Evolutionary conservation across 2,888 invertebrate genomes (phyloP), one percentile per base, ranked within the genome.

Genomic region (Epirrita christyi): DNA sequence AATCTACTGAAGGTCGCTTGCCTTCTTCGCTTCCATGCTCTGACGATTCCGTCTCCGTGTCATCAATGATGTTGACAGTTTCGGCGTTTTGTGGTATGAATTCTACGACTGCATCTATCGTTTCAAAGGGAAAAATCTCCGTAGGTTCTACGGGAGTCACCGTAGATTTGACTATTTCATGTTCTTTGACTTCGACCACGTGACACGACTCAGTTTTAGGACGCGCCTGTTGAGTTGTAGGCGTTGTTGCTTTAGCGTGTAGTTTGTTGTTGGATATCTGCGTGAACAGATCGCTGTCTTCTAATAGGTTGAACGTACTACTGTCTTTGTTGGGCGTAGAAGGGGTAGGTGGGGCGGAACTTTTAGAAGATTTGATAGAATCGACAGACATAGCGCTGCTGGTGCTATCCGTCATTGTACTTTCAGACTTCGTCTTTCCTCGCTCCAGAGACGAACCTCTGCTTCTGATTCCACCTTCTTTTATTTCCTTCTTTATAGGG

Each of bases 141-240:
- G 75, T 70, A 10, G 83, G 80, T 46, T 85, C 84, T n/a, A 74
- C 70, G 11, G 83, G 77, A 51, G 74, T 76, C 21, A 95, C 94
- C 57, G 93, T 93, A 11, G 94, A 93, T 75, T 95, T 94, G 0
- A 94, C 83, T 47, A 96, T 94, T 80, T 96, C 95, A 73, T 92
- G 94, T 72, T 94, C 95, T 63, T 93, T 94, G 0, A 96, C 93
- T 72, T 94, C 96, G 10, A 96, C 96, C 64, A 95, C 90, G 66
- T 93, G 94, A 49, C 93, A 93, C 6, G 91, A 61, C 49, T 83
- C 77, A 9, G 67, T 8, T 6, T 0, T 10, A 15, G 1, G 47
- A 0, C 14, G 42, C 62, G 55, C 10, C 66, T 61, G 21, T 0
- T 0, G n/a, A 63, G 59, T 38, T 56, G 65, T 59, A 27, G 53